Evolutionary conservation across 2,888 invertebrate species (phyloP).

Genomic region (Diarsia mendica): DNA sequence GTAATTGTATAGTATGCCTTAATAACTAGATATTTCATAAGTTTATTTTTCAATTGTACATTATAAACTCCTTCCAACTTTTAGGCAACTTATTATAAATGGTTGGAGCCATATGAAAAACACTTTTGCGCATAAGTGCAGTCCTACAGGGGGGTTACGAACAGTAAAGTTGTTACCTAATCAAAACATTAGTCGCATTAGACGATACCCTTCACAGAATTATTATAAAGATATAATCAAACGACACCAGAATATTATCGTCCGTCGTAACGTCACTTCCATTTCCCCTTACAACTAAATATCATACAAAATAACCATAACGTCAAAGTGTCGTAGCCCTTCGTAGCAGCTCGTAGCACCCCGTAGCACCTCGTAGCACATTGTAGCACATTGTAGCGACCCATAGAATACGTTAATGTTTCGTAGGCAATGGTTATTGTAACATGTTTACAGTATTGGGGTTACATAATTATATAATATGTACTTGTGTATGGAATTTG

Average conservation of each 20-base stretch:
- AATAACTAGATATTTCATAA: too few relatives aligned
- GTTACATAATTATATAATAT: conserved; percentile 43
- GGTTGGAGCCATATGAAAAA: too few relatives aligned
- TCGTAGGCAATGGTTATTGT: conserved; percentile 62
- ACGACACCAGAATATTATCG: conserved; percentile 4
- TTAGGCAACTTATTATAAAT: too few relatives aligned
- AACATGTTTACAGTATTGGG: conserved; percentile 43
- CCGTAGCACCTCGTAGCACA: conserved; percentile 58
- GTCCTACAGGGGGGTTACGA: too few relatives aligned
- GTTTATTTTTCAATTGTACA: too few relatives aligned
- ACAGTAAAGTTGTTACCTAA: too few relatives aligned
- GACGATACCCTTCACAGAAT: neutral
- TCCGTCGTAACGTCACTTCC: conserved; percentile 16
- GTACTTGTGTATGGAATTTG: conserved; percentile 1
- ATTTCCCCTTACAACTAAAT: conserved; percentile 40
- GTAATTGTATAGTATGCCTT: too few relatives aligned
- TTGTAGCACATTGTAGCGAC: conserved; percentile 54
- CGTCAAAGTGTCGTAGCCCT: conserved; percentile 54
- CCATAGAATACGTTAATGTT: conserved; percentile 48
- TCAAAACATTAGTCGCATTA: neutral
- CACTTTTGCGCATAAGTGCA: too few relatives aligned
- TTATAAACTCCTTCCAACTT: too few relatives aligned
- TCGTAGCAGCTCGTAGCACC: conserved; percentile 60
- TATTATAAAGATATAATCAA: conserved; percentile 13
- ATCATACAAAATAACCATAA: conserved; percentile 58